These are phyloP conservation scores for Sinohyriopsis cumingii DNA, from an alignment of 2,888 invertebrate genomes.

Conservation along the genomic window DNA sequence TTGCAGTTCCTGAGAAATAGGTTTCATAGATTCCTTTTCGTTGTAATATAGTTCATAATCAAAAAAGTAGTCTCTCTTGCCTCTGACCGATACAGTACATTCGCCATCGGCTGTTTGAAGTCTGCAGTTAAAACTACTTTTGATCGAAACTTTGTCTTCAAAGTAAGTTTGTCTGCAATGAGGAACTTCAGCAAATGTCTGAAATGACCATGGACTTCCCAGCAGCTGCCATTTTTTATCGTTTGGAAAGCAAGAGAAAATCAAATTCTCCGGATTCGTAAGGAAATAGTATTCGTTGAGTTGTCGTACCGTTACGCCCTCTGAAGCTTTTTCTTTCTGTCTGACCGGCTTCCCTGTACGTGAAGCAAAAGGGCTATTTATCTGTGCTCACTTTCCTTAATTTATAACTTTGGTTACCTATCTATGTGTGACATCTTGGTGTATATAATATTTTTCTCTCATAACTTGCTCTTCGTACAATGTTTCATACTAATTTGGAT, in stretches of 20 bases:
- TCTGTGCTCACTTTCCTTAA: too few relatives aligned
- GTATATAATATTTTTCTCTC: too few relatives aligned
- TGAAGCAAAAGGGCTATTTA: too few relatives aligned
- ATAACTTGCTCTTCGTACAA: too few relatives aligned
- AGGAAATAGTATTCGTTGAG: slow-evolving; percentile 34
- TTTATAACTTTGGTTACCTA: too few relatives aligned
- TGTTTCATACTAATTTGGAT: too few relatives aligned
- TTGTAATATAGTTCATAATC: slow-evolving; percentile 39
- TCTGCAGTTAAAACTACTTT: slow-evolving; percentile 19
- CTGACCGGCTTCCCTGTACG: slow-evolving; percentile 22
- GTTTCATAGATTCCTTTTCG: slow-evolving; percentile 33
- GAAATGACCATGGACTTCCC: slow-evolving; percentile 19
- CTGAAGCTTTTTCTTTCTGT: slow-evolving; percentile 23
- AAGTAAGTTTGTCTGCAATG: slow-evolving; percentile 21
- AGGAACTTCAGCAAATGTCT: slow-evolving; percentile 30
- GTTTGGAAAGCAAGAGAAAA: slow-evolving; percentile 16
- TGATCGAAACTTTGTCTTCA: slow-evolving; percentile 12
- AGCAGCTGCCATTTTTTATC: slow-evolving; percentile 28
- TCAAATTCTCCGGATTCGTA: slow-evolving; percentile 29
- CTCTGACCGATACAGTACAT: slow-evolving; percentile 17
- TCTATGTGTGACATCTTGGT: too few relatives aligned
- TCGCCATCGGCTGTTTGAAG: slow-evolving; percentile 16
- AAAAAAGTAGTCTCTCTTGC: slow-evolving; percentile 11
- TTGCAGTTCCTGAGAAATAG: slow-evolving; percentile 32
- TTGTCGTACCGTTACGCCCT: slow-evolving; percentile 11